Base-by-base conservation (phyloP, 2,888 invertebrate species). In the Danaus chrysippus region DNA sequence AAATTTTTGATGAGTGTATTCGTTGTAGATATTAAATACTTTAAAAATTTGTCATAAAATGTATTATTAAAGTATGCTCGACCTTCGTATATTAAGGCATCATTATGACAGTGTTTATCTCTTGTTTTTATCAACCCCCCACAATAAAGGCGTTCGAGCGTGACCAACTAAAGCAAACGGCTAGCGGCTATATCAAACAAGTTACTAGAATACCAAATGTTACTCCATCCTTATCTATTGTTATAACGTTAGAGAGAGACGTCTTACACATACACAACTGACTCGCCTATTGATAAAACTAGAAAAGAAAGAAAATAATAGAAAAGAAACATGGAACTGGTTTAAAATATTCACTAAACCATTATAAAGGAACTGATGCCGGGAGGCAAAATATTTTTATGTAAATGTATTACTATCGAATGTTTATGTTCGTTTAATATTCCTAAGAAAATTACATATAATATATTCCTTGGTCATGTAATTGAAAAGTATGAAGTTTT, bases 121-220 rank as follows among this genome's bases (percentile, higher is more conserved):
- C 58, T 59, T 56, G 59, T 65, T 76, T 82, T 82, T 75, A 72
- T 67, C 77, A 77, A 64, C 63, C 66, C 65, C 83, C 84, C 79
- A 77, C 76, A 67, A 70, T 69, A 69, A 69, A 82, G 81, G 87
- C 84, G 87, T 84, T 72, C 77, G 76, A 86, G 84, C 87, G 76
- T 87, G 81, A 76, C 85, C 76, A 77, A 86, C 81, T 80, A 81
- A 82, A 82, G 82, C 79, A 85, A 87, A 86, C 81, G 78, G 76
- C 86, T 79, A 75, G 79, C 75, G 83, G 86, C 82, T 65, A 83
- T 84, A 84, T 83, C 70, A 81, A 84, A 83, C 83, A 67, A 72
- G 81, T 83, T 79, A 71, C 23, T 59, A 10, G 17, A 49, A 59
- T 59, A 54, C 58, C 60, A 68, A 55, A 55, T 54, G 43, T 44